Percentiles rank a stretch among this genome's conserved stretches.
Conservation (phyloP, 2,113 vertebrate species). For the Phalacrocorax aristotelis region DNA sequence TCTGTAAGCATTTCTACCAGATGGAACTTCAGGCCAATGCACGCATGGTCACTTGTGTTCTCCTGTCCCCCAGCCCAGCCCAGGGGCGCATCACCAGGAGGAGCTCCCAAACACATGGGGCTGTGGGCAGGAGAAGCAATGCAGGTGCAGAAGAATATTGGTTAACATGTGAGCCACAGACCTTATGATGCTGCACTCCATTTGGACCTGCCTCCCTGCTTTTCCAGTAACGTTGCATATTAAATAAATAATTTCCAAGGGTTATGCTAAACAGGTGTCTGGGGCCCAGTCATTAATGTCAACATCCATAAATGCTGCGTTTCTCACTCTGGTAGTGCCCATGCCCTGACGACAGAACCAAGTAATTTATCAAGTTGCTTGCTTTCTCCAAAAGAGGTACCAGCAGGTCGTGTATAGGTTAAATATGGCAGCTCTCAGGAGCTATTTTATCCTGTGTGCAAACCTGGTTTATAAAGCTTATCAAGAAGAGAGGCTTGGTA, state of each 20-base stretch:
- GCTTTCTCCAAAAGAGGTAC: not conserved
- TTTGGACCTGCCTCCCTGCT: not conserved
- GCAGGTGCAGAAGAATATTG: not conserved
- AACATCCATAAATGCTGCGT: not conserved
- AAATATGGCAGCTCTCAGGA: conserved; percentile 49
- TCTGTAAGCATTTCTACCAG: not conserved
- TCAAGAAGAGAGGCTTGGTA: conserved; percentile 72
- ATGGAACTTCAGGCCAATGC: not conserved
- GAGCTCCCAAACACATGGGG: not conserved
- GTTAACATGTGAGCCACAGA: not conserved
- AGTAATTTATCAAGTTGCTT: not conserved
- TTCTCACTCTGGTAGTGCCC: not conserved
- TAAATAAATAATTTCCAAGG: not conserved
- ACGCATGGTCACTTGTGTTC: not conserved
- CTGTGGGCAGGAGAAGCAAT: not conserved
- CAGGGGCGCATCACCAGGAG: not conserved
- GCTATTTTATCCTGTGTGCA: conserved; percentile 68
- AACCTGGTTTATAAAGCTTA: conserved; percentile 75
- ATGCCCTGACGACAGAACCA: not conserved
- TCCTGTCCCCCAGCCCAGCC: not conserved
- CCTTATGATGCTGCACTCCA: accelerated
- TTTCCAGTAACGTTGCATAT: not conserved
- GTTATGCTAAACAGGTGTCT: not conserved
- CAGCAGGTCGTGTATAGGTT: not conserved
- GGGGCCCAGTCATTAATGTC: not conserved